Base-by-base conservation (phyloP, 2,113 vertebrate genomes). In the Willisornis vidua region DNA sequence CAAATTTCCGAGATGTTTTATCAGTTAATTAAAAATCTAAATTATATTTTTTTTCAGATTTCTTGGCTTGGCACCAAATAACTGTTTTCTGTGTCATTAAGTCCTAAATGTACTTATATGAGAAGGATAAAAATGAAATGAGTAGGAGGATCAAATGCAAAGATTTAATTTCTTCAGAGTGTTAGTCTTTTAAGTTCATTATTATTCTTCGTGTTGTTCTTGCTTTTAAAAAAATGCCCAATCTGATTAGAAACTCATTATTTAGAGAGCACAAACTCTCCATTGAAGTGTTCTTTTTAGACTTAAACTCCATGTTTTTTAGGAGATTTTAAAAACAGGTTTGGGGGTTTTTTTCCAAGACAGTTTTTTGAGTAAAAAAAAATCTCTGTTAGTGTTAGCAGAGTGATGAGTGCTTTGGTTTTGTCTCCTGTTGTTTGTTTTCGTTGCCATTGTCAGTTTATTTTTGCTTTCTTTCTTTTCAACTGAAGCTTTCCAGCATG, bases 341-440 rank as follows among this genome's bases (percentile, higher is more conserved):
- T 45, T 66, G 66, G 15, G 41, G 14, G 5, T 43, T 31, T 13
- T 28, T 37, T 45, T 54, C 1, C 4, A 61, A 26, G 77, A 33
- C 6, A 76, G 19, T 6, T 83, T 66, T 90, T 77, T 6, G 33
- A 18, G 11, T 70, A 74, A 93, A 90, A 79, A 79, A 54, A 58
- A 5, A 49, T 52, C 70, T 55, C 58, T 2, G 6, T 88, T 89
- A 37, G 28, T 49, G 49, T 75, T 77, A 87, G 87, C 26, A 58
- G 48, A 93, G 49, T 41, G 45, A 76, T 66, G 62, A 87, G 45
- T 75, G 25, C 57, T 90, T 92, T 72, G 55, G 13, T 55, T 91
- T 85, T 92, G 49, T 89, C 39, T 91, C 52, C 80, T 81, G 61
- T 78, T 90, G 71, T 80, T 95, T 80, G 79, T 35, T 91, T 96